These are phyloP conservation scores for Genyomyrus donnyi DNA, from an alignment of 2,113 vertebrate species.

Conservation along the genomic window DNA sequence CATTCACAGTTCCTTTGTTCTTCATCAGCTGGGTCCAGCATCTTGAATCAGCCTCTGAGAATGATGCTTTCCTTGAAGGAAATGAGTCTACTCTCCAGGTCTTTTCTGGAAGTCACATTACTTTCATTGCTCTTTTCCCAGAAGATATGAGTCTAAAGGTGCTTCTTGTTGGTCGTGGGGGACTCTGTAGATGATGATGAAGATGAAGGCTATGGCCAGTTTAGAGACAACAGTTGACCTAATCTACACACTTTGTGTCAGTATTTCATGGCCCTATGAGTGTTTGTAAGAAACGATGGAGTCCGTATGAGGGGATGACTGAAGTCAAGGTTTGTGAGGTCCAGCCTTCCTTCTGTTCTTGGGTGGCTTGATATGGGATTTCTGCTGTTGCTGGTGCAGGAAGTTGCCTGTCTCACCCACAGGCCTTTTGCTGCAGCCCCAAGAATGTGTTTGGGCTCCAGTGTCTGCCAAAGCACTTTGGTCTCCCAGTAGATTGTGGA, in stretches of 20 bases:
- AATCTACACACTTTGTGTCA: not conserved
- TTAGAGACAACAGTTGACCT: not conserved
- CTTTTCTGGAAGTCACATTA: not conserved
- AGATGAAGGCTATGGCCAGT: not conserved
- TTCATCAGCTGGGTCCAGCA: not conserved
- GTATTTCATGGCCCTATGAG: not conserved
- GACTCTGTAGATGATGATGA: not conserved
- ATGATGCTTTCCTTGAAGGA: not conserved
- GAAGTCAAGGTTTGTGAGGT: not conserved
- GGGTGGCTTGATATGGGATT: conserved; percentile 16
- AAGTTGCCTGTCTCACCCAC: conserved; percentile 10
- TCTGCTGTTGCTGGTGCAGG: not conserved
- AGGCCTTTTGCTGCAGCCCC: not conserved
- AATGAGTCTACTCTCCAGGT: not conserved
- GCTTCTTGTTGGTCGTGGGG: not conserved
- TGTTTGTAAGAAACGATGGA: not conserved
- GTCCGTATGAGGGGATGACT: not conserved
- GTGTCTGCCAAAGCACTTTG: conserved; percentile 16
- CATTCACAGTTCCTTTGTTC: not conserved
- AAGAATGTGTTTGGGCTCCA: conserved; percentile 18
- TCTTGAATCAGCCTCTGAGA: not conserved
- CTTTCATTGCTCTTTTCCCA: not conserved
- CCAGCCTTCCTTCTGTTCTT: conserved; percentile 5
- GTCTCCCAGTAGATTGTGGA: conserved; percentile 16
- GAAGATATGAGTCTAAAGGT: not conserved